These are phyloP conservation scores for Periophthalmodon schlosseri DNA, from an alignment of 2,113 vertebrate genomes.

Conservation along the genomic window DNA sequence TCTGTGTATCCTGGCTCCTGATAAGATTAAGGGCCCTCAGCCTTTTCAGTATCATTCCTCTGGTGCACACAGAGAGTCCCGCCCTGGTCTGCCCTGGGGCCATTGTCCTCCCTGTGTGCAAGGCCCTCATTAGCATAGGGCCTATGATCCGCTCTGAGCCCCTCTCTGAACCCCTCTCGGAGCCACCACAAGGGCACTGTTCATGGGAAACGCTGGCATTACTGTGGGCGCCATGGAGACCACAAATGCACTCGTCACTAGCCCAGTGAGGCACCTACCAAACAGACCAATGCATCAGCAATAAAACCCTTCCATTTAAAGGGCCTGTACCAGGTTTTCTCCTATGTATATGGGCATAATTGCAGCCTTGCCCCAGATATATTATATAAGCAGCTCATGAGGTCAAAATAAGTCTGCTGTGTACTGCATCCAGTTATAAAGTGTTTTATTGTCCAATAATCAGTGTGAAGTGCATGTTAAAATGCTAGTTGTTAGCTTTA, in stretches of 20 bases:
- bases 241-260: background rate
- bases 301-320: background rate
- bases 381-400: no score
- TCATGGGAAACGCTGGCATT: slow-evolving; percentile 25
- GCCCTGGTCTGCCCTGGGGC: background rate
- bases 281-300: background rate
- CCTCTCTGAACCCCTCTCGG: background rate
- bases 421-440: no score
- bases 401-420: no score
- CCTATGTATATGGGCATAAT: no score
- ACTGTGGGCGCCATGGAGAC: slow-evolving; percentile 7
- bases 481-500: no score
- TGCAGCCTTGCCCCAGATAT: no score
- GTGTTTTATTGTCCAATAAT: no score
- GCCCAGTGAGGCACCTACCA: background rate
- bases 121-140: slow-evolving; percentile 40
- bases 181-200: slow-evolving; percentile 24
- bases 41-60: slow-evolving; percentile 40
- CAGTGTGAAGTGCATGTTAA: no score
- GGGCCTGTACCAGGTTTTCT: no score
- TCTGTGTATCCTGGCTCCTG: slow-evolving; percentile 56
- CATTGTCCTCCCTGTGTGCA: background rate
- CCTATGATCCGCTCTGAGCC: slow-evolving; percentile 35
- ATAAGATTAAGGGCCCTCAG: slow-evolving; percentile 60
- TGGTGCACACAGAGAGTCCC: background rate